A percentile compares a stretch with the other conserved stretches of the same genome.
Conservation (phyloP, 2,113 vertebrate genomes). For the Nansenia antarctica region DNA sequence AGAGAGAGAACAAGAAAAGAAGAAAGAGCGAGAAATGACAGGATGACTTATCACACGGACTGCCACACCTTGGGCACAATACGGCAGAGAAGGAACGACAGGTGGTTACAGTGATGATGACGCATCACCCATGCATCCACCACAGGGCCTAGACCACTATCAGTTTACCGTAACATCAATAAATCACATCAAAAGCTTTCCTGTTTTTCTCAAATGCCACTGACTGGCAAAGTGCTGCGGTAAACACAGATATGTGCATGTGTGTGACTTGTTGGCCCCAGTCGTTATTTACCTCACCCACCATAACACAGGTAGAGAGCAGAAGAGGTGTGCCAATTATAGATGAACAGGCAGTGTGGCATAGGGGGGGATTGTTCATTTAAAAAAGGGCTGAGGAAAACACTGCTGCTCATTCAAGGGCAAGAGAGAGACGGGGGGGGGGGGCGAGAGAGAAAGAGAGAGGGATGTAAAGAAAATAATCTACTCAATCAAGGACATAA, state of each 20-base stretch:
- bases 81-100: neutral
- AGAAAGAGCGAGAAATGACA: conserved; percentile 26
- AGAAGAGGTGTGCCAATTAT: neutral
- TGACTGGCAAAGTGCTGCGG: neutral
- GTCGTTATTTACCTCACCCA: too few relatives aligned
- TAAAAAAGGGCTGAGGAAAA: too few relatives aligned
- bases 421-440: neutral
- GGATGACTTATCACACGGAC: conserved; percentile 5
- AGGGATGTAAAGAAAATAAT: neutral
- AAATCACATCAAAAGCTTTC: conserved; percentile 37
- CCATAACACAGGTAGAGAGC: neutral
- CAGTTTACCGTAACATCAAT: too few relatives aligned
- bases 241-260: conserved; percentile 4
- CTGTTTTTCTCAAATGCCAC: conserved; percentile 34
- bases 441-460: neutral
- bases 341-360: neutral
- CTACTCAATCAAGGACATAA: neutral
- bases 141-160: neutral
- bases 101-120: conserved; percentile 23
- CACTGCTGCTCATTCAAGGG: neutral
- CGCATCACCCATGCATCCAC: conserved; percentile 28
- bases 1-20: conserved; percentile 19
- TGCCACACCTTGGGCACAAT: conserved; percentile 53
- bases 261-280: neutral
- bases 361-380: neutral